phyloP scores from a whole-genome alignment of 2,113 vertebrate species.

The Phasianus colchicus region DNA sequence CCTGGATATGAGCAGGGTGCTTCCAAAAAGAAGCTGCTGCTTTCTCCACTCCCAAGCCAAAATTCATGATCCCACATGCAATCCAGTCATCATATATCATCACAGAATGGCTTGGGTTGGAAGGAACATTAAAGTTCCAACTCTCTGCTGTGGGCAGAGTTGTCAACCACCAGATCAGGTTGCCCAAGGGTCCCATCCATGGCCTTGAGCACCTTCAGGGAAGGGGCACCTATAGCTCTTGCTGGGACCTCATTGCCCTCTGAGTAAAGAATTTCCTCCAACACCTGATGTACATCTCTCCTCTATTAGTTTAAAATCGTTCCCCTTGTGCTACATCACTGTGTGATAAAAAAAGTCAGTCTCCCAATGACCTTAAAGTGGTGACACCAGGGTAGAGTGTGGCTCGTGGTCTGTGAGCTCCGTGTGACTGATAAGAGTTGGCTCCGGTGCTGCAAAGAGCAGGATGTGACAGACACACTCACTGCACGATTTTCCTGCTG shows the following conservation, averaged over 20 bases:
- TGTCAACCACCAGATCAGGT: background rate
- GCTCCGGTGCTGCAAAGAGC: background rate
- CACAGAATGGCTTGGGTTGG: background rate
- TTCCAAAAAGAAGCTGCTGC: background rate
- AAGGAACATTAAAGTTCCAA: background rate
- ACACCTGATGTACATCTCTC: background rate
- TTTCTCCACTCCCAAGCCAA: background rate
- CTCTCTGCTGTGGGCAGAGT: background rate
- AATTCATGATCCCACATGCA: accelerated
- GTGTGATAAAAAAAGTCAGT: background rate
- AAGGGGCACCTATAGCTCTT: background rate
- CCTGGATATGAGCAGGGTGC: background rate
- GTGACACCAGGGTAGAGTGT: background rate
- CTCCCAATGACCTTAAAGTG: background rate
- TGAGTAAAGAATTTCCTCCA: background rate
- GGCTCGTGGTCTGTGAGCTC: accelerated
- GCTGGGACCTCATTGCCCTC: background rate
- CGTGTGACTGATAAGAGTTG: accelerated
- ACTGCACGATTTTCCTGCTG: background rate
- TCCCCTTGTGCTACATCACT: background rate
- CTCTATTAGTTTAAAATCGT: background rate
- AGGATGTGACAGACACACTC: background rate
- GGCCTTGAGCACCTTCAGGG: background rate
- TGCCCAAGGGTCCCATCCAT: background rate
- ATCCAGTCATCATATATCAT: accelerated